Percentiles rank a stretch among this genome's conserved stretches.
Conservation (phyloP, 1,140 invertebrate species). For the Drosophila miranda region DNA sequence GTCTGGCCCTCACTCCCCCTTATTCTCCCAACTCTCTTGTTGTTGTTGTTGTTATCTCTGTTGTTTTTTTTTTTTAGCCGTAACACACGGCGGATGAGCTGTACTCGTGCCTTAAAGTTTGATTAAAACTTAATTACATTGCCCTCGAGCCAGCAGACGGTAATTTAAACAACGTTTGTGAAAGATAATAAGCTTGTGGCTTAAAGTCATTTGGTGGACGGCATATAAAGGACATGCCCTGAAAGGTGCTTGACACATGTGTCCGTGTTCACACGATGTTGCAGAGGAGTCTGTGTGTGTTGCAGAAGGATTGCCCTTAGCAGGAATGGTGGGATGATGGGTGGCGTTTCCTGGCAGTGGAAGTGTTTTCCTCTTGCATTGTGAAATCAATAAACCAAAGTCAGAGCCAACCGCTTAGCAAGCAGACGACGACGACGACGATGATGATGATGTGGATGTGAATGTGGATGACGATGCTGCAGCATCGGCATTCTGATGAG, state of each 20-base stretch:
- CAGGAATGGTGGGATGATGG: too few relatives aligned
- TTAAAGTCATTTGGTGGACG: constrained; percentile 28
- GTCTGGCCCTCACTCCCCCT: background rate
- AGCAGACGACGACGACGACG: constrained; percentile 3
- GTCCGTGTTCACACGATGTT: constrained; percentile 19
- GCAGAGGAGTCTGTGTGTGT: background rate
- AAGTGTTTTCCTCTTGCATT: constrained; percentile 32
- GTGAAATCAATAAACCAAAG: constrained; percentile 64
- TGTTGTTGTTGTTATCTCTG: constrained; percentile 18
- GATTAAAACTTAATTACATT: constrained; percentile 71
- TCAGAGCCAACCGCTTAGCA: constrained; percentile 33
- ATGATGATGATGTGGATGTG: constrained; percentile 20
- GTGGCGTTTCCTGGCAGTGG: too few relatives aligned
- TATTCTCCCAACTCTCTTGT: constrained; percentile 18
- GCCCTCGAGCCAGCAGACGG: constrained; percentile 20
- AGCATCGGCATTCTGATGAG: constrained; percentile 43
- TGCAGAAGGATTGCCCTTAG: background rate
- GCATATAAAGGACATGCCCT: constrained; percentile 9
- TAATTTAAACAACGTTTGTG: constrained; percentile 46
- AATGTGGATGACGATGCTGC: too few relatives aligned
- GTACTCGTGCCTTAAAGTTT: constrained; percentile 61
- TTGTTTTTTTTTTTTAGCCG: constrained; percentile 42
- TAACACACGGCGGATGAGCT: constrained; percentile 50
- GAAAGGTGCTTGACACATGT: constrained; percentile 26
- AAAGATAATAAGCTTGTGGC: constrained; percentile 59